Base-by-base conservation (phyloP, 2,797 vertebrate genomes). In the Enteromius argenteus region DNA sequence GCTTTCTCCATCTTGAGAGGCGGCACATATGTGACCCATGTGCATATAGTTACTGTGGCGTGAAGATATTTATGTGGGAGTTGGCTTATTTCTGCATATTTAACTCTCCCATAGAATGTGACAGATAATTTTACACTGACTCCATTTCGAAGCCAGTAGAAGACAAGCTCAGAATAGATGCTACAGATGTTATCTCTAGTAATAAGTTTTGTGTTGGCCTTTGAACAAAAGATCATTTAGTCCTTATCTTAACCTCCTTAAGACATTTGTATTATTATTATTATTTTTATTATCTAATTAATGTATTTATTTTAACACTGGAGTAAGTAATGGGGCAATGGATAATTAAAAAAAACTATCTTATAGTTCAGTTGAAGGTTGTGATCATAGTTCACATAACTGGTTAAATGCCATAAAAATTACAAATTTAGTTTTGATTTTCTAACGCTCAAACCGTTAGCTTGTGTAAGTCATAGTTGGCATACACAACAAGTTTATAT, bases 11-110 rank as follows among this genome's bases (percentile, higher is more conserved):
- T 46, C 23, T 67, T 83, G 10, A 51, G 21, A 56, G 10, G 58
- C 9, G 1, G 49, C 23, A 58, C 64, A 78, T 72, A 32, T 84
- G 66, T 21, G 8, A 79, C 42, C 30, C 83, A 84, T 84, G 75
- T 79, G 83, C 53, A 62, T 37, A 23, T 49, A 44, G 42, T 84
- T 79, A 72, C 75, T 46, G 75, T 42, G 53, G 76, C 77, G 73
- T 69, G 15, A 79, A 64, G n/a, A 79, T 35, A 37, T 49, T 71
- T 13, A 23, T 78, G 19, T 49, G 4, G 37, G 27, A 56, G 19
- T 32, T 46, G 44, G 13, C 44, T 46, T 46, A 46, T 46, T 46
- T 68, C 13, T 37, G 30, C 56, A 64, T 23, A 73, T 62, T 35
- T 62, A 32, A 23, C 21, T 64, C 11, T 58, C 39, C 44, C 27